Evolutionary conservation across 2,888 invertebrate genomes (phyloP), one percentile per base, ranked within the genome.

Genomic region (Calliopum simillimum): DNA sequence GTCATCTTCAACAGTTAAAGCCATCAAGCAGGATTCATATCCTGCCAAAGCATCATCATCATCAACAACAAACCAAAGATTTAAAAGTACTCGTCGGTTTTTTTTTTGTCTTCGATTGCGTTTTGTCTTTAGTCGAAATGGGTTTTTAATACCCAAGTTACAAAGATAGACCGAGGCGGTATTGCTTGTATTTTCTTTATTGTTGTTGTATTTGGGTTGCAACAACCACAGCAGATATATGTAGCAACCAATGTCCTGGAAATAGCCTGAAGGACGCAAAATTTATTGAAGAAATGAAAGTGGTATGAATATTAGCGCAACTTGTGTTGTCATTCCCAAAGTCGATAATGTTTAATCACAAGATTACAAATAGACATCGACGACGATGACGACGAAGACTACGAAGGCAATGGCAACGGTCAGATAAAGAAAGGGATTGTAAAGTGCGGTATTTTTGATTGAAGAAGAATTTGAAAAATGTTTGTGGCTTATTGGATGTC

Each of bases 261-360:
- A 77, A 75, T 75, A 74, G 77, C 77, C 77, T 72, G 69, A 61
- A 73, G 76, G 70, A 74, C 70, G 66, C 71, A 70, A 51, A 58
- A 64, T 25, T 56, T 58, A 43, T 64, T 49, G 69, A 51, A 49
- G 49, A 69, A 63, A 63, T 64, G 33, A 41, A 63, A 68, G 55
- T 21, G 65, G 53, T 25, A 13, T 12, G 23, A 5, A 46, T 4
- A 6, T n/a, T 25, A 6, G 44, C 44, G 23, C 71, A 75, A 71
- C 74, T 77, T 76, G 73, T 76, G 77, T 77, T 79, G 79, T 78
- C 77, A 76, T 76, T 78, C 74, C 73, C 77, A 79, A 79, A 80
- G 80, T 80, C 79, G 80, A 80, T 80, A 79, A 78, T 80, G 80
- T 79, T 79, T 79, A 80, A 80, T 80, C 79, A 78, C 76, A 77